A percentile compares a stretch with the other conserved stretches of the same genome.
Evolutionary conservation across 92 coral and sea anemone species (phyloP).

Genomic region (Umimayanthus kanabou): DNA sequence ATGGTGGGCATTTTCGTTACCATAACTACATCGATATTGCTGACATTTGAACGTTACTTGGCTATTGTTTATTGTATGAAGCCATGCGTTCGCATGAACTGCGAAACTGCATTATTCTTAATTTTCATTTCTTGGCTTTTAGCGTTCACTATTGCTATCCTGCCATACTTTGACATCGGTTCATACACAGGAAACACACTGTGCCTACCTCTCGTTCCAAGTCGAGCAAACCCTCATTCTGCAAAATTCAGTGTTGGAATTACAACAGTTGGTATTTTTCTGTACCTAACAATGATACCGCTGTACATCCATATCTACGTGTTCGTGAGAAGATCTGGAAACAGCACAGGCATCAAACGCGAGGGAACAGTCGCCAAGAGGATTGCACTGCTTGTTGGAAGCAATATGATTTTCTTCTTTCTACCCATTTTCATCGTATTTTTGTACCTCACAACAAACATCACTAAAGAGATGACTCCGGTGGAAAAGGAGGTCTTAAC

Average conservation of each 20-base stretch:
- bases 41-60: conserved; percentile 72
- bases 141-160: conserved; percentile 56
- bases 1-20: conserved; percentile 62
- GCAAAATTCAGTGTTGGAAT: conserved; percentile 62
- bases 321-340: conserved; percentile 61
- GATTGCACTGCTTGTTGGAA: conserved; percentile 65
- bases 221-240: conserved; percentile 53
- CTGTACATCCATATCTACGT: conserved; percentile 67
- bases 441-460: conserved; percentile 66
- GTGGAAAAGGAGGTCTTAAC: conserved; percentile 63
- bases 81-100: conserved; percentile 52
- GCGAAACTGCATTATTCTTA: conserved; percentile 23
- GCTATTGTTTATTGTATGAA: conserved; percentile 73
- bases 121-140: conserved; percentile 53
- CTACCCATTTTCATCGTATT: conserved; percentile 64
- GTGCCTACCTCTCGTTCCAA: conserved; percentile 81
- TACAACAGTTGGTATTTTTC: conserved; percentile 55
- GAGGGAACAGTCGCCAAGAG: conserved; percentile 72
- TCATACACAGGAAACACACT: conserved; percentile 79
- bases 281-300: conserved; percentile 65
- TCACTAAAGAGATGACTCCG: conserved; percentile 60
- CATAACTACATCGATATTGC: conserved; percentile 58
- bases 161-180: conserved; percentile 65
- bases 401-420: conserved; percentile 70
- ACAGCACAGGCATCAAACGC: conserved; percentile 68